Conservation (phyloP, 2,797 vertebrate species). For the Megaceryle alcyon region DNA sequence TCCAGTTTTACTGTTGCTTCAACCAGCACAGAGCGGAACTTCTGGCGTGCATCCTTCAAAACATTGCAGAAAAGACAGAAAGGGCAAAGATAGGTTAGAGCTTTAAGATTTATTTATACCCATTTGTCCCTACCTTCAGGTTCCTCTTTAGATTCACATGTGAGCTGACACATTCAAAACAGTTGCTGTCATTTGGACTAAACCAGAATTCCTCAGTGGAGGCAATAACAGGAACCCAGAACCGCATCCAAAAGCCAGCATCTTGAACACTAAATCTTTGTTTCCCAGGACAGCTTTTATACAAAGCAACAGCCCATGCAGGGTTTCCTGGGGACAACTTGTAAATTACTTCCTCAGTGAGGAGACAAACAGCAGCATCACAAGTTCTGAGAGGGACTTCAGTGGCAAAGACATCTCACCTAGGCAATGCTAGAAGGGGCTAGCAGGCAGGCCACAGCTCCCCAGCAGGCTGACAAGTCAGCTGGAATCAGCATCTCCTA, state of each 20-base stretch:
- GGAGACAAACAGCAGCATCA: neutral
- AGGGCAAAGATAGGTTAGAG: conserved; percentile 10
- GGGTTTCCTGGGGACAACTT: neutral
- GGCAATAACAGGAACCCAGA: neutral
- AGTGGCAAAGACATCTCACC: neutral
- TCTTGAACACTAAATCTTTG: neutral
- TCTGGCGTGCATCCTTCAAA: conserved; percentile 90
- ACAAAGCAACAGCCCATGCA: neutral
- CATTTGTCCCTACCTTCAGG: neutral
- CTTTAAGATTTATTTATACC: neutral
- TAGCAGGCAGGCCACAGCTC: neutral
- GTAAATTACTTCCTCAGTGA: fast-evolving
- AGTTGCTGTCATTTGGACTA: neutral
- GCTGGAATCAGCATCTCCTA: neutral
- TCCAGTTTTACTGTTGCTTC: conserved; percentile 94
- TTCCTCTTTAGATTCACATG: neutral
- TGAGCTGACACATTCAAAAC: neutral
- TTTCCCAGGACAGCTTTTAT: neutral
- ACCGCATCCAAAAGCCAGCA: fast-evolving
- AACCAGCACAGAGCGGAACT: conserved; percentile 91
- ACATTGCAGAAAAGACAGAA: neutral
- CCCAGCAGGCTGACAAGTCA: neutral
- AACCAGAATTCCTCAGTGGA: neutral
- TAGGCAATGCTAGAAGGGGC: neutral
- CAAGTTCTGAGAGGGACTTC: neutral